Evolutionary conservation across 2,113 vertebrate species (phyloP).

Genomic region (Chinchilla lanigera): DNA sequence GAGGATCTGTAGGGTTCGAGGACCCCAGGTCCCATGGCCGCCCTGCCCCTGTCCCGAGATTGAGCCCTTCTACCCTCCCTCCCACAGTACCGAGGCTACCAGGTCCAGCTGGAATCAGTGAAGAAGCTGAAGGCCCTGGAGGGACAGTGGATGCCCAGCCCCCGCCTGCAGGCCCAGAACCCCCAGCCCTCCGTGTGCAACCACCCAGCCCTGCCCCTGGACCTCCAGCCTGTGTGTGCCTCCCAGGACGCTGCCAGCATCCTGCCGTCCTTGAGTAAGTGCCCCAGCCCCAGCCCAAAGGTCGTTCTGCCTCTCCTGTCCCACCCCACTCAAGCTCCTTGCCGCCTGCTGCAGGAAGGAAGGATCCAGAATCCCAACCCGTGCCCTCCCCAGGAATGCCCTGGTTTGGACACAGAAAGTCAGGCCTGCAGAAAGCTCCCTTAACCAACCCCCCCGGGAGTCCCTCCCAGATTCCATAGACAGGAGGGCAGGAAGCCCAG

Average conservation of each 20-base stretch:
- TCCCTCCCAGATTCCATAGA: not conserved
- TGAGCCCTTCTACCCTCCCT: not conserved
- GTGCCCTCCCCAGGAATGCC: not conserved
- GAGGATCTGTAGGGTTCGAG: not conserved
- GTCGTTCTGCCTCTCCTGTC: not conserved
- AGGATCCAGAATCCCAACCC: not conserved
- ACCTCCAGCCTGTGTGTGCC: slow-evolving; percentile 68
- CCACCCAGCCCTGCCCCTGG: slow-evolving; percentile 42
- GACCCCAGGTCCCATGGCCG: not conserved
- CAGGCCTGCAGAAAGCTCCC: not conserved
- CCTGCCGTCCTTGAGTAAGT: slow-evolving; percentile 71
- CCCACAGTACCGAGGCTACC: slow-evolving; percentile 70
- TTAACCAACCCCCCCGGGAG: not conserved
- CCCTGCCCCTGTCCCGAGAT: not conserved
- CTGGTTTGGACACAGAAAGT: not conserved
- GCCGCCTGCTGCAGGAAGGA: accelerated
- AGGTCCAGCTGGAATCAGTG: slow-evolving; percentile 73
- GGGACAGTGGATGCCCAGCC: not conserved
- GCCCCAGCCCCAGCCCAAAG: accelerated
- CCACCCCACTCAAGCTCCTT: not conserved
- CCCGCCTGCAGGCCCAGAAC: not conserved
- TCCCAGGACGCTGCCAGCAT: slow-evolving; percentile 16
- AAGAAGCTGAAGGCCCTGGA: slow-evolving; percentile 68
- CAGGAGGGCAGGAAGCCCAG: not conserved
- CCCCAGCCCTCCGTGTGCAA: not conserved